Evolutionary conservation across 2,113 vertebrate species (phyloP).

Genomic region (Urocynchramus pylzowi): DNA sequence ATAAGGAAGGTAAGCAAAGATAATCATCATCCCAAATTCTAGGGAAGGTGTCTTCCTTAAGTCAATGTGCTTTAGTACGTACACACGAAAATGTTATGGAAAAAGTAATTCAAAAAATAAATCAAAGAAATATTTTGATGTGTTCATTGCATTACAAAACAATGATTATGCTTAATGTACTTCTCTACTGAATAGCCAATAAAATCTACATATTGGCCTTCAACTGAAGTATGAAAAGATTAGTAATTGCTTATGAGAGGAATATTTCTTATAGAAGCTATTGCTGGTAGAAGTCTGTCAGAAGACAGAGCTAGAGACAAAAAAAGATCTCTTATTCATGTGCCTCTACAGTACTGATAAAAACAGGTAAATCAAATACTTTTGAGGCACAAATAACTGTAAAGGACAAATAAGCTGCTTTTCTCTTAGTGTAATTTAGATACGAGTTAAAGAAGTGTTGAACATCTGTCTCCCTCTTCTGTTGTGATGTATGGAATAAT

Average conservation of each 20-base stretch:
- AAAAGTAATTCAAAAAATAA: background rate
- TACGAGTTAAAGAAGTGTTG: background rate
- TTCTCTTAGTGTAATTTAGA: background rate
- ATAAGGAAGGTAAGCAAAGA: constrained; percentile 97
- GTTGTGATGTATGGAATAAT: background rate
- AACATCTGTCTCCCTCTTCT: background rate
- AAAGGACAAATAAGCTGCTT: background rate
- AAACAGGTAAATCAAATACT: background rate
- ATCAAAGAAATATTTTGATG: background rate
- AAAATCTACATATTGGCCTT: background rate
- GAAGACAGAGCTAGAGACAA: background rate
- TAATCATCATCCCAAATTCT: constrained; percentile 99
- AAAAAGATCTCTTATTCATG: background rate
- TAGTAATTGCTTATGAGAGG: background rate
- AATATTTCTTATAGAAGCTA: background rate
- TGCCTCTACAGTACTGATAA: background rate
- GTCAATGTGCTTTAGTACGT: constrained; percentile 94
- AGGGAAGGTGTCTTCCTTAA: constrained; percentile 95
- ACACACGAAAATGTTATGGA: constrained; percentile 39
- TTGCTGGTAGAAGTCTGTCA: background rate
- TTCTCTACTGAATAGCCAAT: background rate
- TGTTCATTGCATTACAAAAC: background rate
- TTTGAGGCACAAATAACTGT: background rate
- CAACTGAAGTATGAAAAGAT: background rate
- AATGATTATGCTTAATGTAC: background rate